Base-by-base conservation (phyloP, 2,888 invertebrate genomes). In the Pomacea canaliculata region DNA sequence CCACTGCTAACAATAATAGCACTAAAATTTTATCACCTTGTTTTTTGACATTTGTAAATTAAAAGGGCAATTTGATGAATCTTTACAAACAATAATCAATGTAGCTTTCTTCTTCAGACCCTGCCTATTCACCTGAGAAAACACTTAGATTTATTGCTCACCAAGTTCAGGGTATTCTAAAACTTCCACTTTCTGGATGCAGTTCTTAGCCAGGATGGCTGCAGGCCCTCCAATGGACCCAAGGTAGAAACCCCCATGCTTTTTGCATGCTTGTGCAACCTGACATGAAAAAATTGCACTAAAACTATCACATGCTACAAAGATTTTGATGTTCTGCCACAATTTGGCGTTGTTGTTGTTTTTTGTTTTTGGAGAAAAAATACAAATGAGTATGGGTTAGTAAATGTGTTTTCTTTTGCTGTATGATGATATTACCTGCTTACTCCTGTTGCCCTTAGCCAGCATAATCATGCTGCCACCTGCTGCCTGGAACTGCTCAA, bases 211-310 rank as follows among this genome's bases (percentile, higher is more conserved):
- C 71, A 91, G 81, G 68, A 91, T 89, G 67, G 91, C 91, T 2
- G 91, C 91, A 13, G 91, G 91, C 0, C 91, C 91, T 51, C 91
- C 91, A 23, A 91, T 91, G 46, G 90, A 90, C 8, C 91, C 91
- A 37, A 91, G 86, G 79, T 91, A 91, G 81, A 91, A 91, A 1
- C 91, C 91, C 13, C 91, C 91, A 84, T 90, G 85, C 69, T 86
- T 86, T 79, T 91, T 89, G 82, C 91, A 91, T 0, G 91, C 91
- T 46, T 88, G 81, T 5, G 91, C 90, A 27, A 91, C 91, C 90
- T 90, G 78, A 56, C 16, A 46, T 49, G 18, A 19, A 62, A 48
- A 66, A 23, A 19, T 51, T 59, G 7, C 37, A 5, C 49, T 19
- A 27, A 0, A 19, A 16, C 10, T 7, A 18, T 62, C n/a, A 19